phyloP scores from a whole-genome alignment of 2,113 vertebrate species.

The Montifringilla adamsi region DNA sequence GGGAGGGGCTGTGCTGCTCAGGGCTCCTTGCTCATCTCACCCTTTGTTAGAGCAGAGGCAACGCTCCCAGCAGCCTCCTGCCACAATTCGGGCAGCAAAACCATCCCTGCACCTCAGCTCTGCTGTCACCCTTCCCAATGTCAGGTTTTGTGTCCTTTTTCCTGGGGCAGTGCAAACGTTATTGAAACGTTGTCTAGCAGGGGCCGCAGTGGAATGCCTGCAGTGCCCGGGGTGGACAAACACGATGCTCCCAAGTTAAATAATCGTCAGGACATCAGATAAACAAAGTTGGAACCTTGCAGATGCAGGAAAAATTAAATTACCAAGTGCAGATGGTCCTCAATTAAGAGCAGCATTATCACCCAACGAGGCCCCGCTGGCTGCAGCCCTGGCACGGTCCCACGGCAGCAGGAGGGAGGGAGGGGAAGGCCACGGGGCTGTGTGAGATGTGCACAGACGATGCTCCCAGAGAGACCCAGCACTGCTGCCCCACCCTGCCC shows the following conservation, averaged over 20 bases:
- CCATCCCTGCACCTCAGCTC: not conserved
- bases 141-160: not conserved
- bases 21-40: not conserved
- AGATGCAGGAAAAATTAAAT: slow-evolving; percentile 27
- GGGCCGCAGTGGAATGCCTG: not conserved
- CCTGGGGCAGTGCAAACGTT: not conserved
- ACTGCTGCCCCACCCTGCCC: accelerated
- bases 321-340: slow-evolving; percentile 9
- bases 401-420: not conserved
- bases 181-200: not conserved
- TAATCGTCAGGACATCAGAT: not conserved
- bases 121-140: not conserved
- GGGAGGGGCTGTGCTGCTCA: not conserved
- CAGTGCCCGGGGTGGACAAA: not conserved
- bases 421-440: not conserved
- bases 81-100: not conserved
- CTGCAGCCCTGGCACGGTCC: not conserved
- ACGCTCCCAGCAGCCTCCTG: not conserved
- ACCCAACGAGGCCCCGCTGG: not conserved
- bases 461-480: not conserved
- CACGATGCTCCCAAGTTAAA: not conserved
- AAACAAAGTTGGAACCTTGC: slow-evolving; percentile 28
- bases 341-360: not conserved
- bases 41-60: not conserved
- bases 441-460: accelerated